Evolutionary conservation across 2,888 invertebrate species (phyloP), one percentile per base, ranked within the genome.

Genomic region (Netelia melanura): DNA sequence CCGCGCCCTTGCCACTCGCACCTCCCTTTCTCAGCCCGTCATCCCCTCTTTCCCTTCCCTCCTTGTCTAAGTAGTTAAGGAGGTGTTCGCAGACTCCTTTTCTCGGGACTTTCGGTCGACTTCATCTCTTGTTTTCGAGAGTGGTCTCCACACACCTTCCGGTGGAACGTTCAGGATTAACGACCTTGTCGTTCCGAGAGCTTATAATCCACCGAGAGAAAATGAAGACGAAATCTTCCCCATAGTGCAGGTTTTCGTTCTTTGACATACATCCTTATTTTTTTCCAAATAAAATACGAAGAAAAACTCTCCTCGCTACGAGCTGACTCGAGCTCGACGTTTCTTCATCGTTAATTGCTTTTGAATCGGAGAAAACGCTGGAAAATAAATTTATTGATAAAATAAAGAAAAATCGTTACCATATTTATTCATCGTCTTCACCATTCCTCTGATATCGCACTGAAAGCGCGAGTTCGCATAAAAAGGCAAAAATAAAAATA

Each of bases 31-130:
- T 30, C 79, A 38, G 5, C 43, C 30, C 30, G 38, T n/a, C 64
- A 17, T 48, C 38, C 11, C 44, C 14, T 43, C 52, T 38, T 25
- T 17, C 21, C 17, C 56, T 17, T 14, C 21, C 30, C 11, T 74
- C 61, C 64, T 61, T 56, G 44, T 75, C 74, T 77, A 81, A 84
- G 84, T 78, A 78, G 81, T 84, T 81, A 75, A 72, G 68, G 74
- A 84, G 74, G 78, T 81, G 84, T 81, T 81, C 74, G 38, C 70
- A 48, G 70, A 81, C 74, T 81, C 44, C 52, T 65, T 71, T 71
- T 30, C 44, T 78, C 72, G 30, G 65, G 76, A 84, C 70, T 70
- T 54, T 54, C 75, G 52, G 56, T 74, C 52, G 54, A 68, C 58
- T 78, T 62, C 54, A 25, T 62, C 64, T 43, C 58, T 52, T 77